Percentiles rank a stretch among this genome's conserved stretches.
phyloP scores from a whole-genome alignment of 2,113 vertebrate genomes.

The Gadus chalcogrammus region DNA sequence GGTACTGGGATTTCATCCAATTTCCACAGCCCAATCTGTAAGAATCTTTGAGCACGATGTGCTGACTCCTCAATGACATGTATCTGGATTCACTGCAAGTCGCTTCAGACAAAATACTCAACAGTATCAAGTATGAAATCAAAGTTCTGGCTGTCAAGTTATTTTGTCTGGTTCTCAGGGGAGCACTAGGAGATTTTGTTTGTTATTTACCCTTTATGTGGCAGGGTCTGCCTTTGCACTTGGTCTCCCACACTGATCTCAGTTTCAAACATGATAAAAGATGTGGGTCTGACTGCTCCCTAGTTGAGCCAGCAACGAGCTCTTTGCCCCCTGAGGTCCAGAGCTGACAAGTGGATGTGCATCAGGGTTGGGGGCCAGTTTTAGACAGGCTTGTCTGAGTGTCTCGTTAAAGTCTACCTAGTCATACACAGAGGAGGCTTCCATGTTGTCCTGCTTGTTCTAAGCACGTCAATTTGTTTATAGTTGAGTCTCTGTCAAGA shows the following conservation, averaged over 20 bases:
- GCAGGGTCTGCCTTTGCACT: background rate
- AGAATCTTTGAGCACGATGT: too few relatives aligned
- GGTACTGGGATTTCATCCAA: too few relatives aligned
- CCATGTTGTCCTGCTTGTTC: constrained; percentile 3
- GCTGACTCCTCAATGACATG: too few relatives aligned
- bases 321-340: constrained; percentile 14
- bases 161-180: too few relatives aligned
- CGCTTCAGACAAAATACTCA: too few relatives aligned
- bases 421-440: constrained; percentile 20
- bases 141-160: too few relatives aligned
- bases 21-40: too few relatives aligned
- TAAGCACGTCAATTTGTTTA: constrained; percentile 18
- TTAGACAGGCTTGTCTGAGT: constrained; percentile 9
- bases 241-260: background rate
- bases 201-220: background rate
- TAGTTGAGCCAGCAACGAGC: constrained; percentile 20
- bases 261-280: constrained; percentile 7
- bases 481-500: background rate
- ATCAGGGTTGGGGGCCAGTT: constrained; percentile 14
- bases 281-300: background rate
- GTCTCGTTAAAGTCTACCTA: constrained; percentile 9
- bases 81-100: too few relatives aligned
- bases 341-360: constrained; percentile 29
- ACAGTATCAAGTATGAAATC: too few relatives aligned
- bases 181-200: too few relatives aligned